These are phyloP conservation scores for Cheirogaleus medius DNA, from an alignment of 2,113 vertebrate genomes.

Conservation along the genomic window DNA sequence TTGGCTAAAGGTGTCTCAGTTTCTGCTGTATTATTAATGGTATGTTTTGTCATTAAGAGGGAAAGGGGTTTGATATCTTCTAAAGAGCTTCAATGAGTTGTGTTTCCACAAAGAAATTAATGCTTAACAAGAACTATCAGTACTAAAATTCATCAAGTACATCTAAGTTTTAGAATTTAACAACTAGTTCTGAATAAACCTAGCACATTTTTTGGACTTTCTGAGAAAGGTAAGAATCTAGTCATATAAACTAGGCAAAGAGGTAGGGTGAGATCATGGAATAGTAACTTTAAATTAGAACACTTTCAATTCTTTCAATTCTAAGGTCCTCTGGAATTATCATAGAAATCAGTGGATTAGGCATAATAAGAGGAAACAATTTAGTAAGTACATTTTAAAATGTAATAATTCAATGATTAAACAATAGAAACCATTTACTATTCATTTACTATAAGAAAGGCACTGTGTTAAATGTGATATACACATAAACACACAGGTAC, in stretches of 20 bases:
- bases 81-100: background rate
- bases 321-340: background rate
- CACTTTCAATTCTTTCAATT: background rate
- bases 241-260: slow-evolving; percentile 29
- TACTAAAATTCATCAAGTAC: background rate
- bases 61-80: background rate
- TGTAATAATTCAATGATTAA: background rate
- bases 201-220: background rate
- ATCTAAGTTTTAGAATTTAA: slow-evolving; percentile 38
- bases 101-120: background rate
- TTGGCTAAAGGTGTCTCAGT: background rate
- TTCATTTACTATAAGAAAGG: background rate
- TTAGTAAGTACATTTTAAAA: background rate
- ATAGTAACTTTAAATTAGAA: background rate
- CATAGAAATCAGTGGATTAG: background rate
- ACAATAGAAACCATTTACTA: background rate
- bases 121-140: background rate
- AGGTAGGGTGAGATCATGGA: background rate
- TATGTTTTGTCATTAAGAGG: background rate
- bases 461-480: background rate
- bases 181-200: slow-evolving; percentile 12
- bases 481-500: background rate
- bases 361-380: background rate
- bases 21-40: background rate
- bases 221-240: background rate